Base-by-base conservation (phyloP, 2,797 vertebrate genomes). In the Myoxocephalus aenaeus region DNA sequence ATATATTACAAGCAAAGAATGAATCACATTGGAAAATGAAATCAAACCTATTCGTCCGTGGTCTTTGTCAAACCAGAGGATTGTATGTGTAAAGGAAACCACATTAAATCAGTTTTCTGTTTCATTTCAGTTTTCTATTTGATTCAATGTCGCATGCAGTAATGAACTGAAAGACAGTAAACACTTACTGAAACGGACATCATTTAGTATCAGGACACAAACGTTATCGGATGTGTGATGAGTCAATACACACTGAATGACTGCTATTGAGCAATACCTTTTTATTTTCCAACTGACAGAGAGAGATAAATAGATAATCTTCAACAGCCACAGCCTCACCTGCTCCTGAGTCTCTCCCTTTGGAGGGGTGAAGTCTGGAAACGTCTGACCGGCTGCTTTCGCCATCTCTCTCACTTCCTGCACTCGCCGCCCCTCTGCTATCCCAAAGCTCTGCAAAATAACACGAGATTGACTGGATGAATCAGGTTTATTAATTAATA, bases 261-360 rank as follows among this genome's bases (percentile, higher is more conserved):
- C 53, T 32, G 18, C 22, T 44, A n/a, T 20, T 22, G 50, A 67
- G 32, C n/a, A 15, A 5, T 38, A 18, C 1, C 5, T 48, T 59
- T 46, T 22, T n/a, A 62, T 71, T 72, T 40, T 11, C 17, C 38
- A 50, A 12, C 36, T 56, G 15, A 65, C 1, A 48, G 4, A 56
- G 12, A 62, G 13, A 36, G 7, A 44, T 5, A 54, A 42, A 48
- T 22, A 27, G 18, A 58, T 32, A 18, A 65, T 2, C 25, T 29
- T 7, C 25, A 15, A 56, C 51, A 25, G 27, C 20, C 48, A 40
- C 18, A 10, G 25, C 18, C 87, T 65, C 87, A 98, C 97, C 96
- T 99, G 93, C 65, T 96, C 95, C 65, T 95, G 73, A 0, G 96
- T 98, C 93, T 99, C 97, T 75, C 97, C 97, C 70, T 93, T 90